phyloP scores from a whole-genome alignment of 2,888 invertebrate genomes.

The Himalopsyche japonica region DNA sequence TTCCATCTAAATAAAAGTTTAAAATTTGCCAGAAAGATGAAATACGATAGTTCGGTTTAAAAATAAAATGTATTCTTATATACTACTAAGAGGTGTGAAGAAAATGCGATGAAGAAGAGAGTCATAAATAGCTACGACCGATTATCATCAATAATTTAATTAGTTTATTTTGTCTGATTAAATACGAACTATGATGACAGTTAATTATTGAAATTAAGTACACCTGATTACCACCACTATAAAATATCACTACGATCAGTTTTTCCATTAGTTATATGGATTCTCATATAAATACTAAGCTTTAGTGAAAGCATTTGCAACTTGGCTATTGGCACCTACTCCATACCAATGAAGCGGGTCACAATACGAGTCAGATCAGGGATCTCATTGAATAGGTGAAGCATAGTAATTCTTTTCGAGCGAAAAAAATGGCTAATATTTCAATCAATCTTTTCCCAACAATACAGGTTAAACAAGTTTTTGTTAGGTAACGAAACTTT shows the following conservation, averaged over 20 bases:
- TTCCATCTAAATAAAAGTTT: too few relatives aligned
- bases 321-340: background rate
- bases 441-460: background rate
- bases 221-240: background rate
- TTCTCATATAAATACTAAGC: background rate
- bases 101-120: too few relatives aligned
- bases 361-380: background rate
- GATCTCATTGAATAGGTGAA: background rate
- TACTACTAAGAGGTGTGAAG: too few relatives aligned
- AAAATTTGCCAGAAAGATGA: too few relatives aligned
- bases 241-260: background rate
- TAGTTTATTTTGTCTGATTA: too few relatives aligned
- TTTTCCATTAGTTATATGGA: background rate
- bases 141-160: too few relatives aligned
- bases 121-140: too few relatives aligned
- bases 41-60: too few relatives aligned
- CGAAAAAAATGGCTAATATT: background rate
- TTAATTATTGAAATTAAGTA: background rate
- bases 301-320: background rate
- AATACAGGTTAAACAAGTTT: background rate
- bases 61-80: too few relatives aligned
- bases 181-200: background rate
- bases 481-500: too few relatives aligned
- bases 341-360: background rate
- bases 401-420: background rate